These are phyloP conservation scores for Esox masquinongy DNA, from an alignment of 2,797 vertebrate genomes.

Conservation along the genomic window DNA sequence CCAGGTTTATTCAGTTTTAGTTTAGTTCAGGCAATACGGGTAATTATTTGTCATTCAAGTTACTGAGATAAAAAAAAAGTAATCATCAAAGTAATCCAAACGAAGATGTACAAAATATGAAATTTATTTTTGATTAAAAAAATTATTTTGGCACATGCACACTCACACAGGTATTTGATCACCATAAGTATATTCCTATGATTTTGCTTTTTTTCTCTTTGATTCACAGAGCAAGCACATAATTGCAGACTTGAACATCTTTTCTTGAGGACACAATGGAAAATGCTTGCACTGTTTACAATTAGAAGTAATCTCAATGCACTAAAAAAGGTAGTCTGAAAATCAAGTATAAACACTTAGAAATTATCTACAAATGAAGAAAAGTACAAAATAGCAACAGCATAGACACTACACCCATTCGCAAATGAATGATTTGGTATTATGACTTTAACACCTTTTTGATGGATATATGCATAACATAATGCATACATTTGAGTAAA, in stretches of 20 bases:
- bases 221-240: constrained; percentile 85
- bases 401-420: constrained; percentile 63
- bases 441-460: constrained; percentile 25
- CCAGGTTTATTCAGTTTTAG: background rate
- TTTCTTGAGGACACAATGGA: constrained; percentile 87
- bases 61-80: background rate
- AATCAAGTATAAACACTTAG: constrained; percentile 96
- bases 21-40: background rate
- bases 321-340: constrained; percentile 90
- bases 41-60: background rate
- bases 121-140: constrained; percentile 89
- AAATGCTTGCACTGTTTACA: constrained; percentile 79
- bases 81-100: background rate
- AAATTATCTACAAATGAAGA: constrained; percentile 95
- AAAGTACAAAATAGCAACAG: constrained; percentile 88
- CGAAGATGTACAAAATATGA: constrained; percentile 83
- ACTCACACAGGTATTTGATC: constrained; percentile 83
- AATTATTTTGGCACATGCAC: constrained; percentile 85
- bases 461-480: constrained; percentile 38
- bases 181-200: constrained; percentile 82
- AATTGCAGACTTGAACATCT: constrained; percentile 76
- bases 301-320: constrained; percentile 84
- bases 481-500: constrained; percentile 33
- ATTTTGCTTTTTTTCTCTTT: constrained; percentile 68
- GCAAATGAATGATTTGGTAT: constrained; percentile 63